A percentile compares a stretch with the other conserved stretches of the same genome.
phyloP scores from a whole-genome alignment of 1,140 invertebrate species.

The Ladona fulva region DNA sequence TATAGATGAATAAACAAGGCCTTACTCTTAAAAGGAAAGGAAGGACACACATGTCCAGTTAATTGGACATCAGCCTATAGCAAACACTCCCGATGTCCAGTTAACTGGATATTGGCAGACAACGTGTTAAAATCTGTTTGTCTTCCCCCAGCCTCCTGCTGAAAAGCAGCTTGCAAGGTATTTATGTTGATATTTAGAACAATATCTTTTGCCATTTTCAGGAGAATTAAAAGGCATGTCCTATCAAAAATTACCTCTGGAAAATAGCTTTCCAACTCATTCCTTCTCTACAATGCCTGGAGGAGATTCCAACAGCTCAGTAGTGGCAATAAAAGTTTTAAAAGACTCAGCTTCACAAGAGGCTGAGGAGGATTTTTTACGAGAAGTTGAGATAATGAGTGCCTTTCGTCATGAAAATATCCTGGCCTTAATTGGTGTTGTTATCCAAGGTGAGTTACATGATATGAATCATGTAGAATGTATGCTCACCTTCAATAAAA shows the following conservation, averaged over 20 bases:
- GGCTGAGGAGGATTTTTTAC: constrained; percentile 72
- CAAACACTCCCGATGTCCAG: too few relatives aligned
- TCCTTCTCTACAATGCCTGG: constrained; percentile 9
- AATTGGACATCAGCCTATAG: too few relatives aligned
- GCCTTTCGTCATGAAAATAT: constrained; percentile 81
- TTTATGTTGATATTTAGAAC: constrained; percentile 11
- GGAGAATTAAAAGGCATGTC: constrained; percentile 20
- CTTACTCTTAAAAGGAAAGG: too few relatives aligned
- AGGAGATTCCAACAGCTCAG: constrained; percentile 41
- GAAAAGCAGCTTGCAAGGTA: too few relatives aligned
- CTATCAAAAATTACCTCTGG: neutral
- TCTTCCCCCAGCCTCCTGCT: too few relatives aligned
- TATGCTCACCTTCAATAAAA: too few relatives aligned
- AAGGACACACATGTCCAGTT: too few relatives aligned
- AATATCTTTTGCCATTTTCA: constrained; percentile 16
- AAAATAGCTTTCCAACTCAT: neutral
- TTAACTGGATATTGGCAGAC: too few relatives aligned
- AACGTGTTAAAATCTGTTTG: too few relatives aligned
- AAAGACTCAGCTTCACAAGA: constrained; percentile 73
- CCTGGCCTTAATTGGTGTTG: constrained; percentile 70
- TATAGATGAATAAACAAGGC: too few relatives aligned
- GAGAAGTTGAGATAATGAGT: constrained; percentile 86
- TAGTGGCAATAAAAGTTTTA: constrained; percentile 76
- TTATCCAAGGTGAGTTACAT: constrained; percentile 51
- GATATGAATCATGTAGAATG: too few relatives aligned